Evolutionary conservation across 2,797 vertebrate genomes (phyloP), one percentile per base, ranked within the genome.

Genomic region (Myotis daubentonii): DNA sequence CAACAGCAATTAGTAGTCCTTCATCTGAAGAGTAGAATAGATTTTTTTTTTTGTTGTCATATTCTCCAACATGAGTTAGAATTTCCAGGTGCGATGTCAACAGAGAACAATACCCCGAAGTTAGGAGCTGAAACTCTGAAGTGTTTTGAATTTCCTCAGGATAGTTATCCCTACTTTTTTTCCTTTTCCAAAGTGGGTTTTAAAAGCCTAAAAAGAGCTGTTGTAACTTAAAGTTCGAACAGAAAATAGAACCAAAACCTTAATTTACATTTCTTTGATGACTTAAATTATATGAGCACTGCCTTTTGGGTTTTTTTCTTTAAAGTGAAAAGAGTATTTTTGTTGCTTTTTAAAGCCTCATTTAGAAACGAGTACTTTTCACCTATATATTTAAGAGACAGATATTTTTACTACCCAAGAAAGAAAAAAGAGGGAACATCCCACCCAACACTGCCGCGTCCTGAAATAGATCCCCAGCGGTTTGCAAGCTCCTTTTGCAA

Each of bases 201-300:
- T 51, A 60, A 92, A 96, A 55, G 6, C 55, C 60, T 93, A 2
- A 28, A 81, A 96, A 86, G 74, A 97, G 57, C 65, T 75, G 33
- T 79, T 83, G 22, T 33, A 86, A 84, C 81, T 94, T 92, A 82
- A 90, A 94, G 22, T 83, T 91, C 74, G 93, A 74, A 85, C 71
- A 68, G 78, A 95, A 95, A 92, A 93, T 93, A 96, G 75, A 96
- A 96, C 82, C 72, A 49, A 19, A 91, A 41, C 82, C 90, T 95
- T 94, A 90, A 86, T 94, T 96, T 96, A 72, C 75, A 78, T 94
- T 89, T 28, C 74, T 28, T 93, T 89, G 25, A 33, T 92, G 88
- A 89, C 78, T 94, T 96, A 72, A 95, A 89, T 97, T 95, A 90
- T 81, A 89, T 65, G 72, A 90, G 33, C 68, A 28, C 53, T 94